Evolutionary conservation across 1,140 invertebrate genomes (phyloP).

Genomic region (Stenopsyche tienmushanensis): DNA sequence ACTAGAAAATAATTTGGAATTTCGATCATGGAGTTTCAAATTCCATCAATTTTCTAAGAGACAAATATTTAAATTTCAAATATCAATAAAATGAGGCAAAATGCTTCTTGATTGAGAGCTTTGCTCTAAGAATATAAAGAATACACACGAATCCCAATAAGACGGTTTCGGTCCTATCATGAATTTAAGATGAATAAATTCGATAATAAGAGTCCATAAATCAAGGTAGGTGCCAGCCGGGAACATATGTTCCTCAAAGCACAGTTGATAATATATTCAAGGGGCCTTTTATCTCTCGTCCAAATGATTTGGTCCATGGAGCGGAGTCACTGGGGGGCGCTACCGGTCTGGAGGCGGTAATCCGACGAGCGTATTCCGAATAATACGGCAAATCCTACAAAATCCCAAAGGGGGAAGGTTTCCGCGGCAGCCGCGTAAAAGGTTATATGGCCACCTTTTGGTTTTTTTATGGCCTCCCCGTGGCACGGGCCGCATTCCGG

Average conservation of each 20-base stretch:
- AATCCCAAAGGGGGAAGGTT: slow-evolving; percentile 7
- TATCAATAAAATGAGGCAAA: too few relatives aligned
- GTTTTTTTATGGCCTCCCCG: slow-evolving; percentile 16
- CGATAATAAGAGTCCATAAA: too few relatives aligned
- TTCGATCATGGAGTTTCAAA: too few relatives aligned
- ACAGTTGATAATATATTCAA: slow-evolving; percentile 17
- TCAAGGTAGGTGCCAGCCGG: background rate
- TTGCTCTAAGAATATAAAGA: too few relatives aligned
- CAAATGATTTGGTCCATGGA: slow-evolving; percentile 21
- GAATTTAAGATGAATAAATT: too few relatives aligned
- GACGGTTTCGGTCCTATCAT: too few relatives aligned
- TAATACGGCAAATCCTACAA: slow-evolving; percentile 25
- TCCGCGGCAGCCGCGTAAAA: slow-evolving; percentile 8
- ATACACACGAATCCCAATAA: too few relatives aligned
- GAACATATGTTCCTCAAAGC: slow-evolving; percentile 12
- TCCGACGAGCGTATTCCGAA: slow-evolving; percentile 21
- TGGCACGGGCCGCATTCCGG: background rate
- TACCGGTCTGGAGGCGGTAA: slow-evolving; percentile 11
- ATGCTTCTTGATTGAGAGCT: too few relatives aligned
- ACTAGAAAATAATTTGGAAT: too few relatives aligned
- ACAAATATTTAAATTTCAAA: too few relatives aligned
- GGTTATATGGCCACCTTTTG: slow-evolving; percentile 24
- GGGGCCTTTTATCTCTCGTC: slow-evolving; percentile 22
- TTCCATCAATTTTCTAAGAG: too few relatives aligned
- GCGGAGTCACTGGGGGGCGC: too few relatives aligned